Conservation (phyloP, 2,113 vertebrate species). For the Gracilinanus agilis region DNA sequence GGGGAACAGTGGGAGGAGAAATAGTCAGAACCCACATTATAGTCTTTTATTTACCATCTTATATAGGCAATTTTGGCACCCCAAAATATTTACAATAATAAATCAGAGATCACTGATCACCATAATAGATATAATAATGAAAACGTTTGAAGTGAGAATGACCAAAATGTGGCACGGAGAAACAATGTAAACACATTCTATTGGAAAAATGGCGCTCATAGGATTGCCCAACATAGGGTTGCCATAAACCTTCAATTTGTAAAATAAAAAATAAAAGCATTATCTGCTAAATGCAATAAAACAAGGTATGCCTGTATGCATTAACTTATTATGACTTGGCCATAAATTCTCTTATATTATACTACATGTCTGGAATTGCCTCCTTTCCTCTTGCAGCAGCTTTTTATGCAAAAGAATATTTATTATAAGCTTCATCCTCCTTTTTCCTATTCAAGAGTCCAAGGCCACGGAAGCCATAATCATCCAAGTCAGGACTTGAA, state of each 20-base stretch:
- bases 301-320: neutral
- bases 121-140: neutral
- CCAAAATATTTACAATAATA: neutral
- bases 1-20: neutral
- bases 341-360: neutral
- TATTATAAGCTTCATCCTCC: slow-evolving; percentile 19
- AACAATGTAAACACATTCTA: neutral
- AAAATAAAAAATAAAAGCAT: neutral
- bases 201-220: neutral
- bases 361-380: neutral
- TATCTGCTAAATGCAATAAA: neutral
- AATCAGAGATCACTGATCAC: neutral
- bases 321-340: neutral
- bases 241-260: neutral
- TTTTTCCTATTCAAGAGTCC: neutral
- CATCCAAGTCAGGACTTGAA: neutral
- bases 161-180: neutral
- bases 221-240: neutral
- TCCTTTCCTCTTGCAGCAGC: neutral
- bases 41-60: neutral
- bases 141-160: neutral
- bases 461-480: neutral
- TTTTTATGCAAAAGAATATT: neutral
- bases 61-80: neutral
- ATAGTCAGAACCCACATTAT: neutral